Evolutionary conservation across 2,797 vertebrate genomes (phyloP).

Genomic region (Urosaurus nigricauda): DNA sequence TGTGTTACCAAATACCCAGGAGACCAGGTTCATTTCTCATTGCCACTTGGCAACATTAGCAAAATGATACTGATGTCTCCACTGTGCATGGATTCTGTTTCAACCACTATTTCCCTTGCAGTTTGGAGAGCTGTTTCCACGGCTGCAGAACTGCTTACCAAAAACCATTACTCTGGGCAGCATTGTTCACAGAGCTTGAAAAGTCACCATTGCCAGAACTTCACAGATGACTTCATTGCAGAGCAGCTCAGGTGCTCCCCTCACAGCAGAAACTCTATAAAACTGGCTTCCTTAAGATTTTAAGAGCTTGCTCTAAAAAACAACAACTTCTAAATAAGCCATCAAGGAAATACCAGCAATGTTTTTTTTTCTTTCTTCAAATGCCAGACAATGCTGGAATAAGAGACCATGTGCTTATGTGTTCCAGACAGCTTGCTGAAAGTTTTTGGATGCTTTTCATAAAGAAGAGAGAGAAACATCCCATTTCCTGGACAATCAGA

Average conservation of each 20-base stretch:
- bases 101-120: not conserved
- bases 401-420: not conserved
- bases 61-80: not conserved
- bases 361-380: not conserved
- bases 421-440: not conserved
- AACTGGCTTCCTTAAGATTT: not conserved
- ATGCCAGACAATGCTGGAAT: not conserved
- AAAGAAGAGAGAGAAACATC: not conserved
- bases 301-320: not conserved
- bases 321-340: not conserved
- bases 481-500: slow-evolving; percentile 12
- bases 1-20: not conserved
- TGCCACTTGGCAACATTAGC: not conserved
- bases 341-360: not conserved
- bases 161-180: not conserved
- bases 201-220: not conserved
- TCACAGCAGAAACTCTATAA: not conserved
- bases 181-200: not conserved
- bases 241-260: not conserved
- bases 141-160: not conserved
- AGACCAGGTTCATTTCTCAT: not conserved
- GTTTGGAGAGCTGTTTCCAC: not conserved
- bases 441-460: not conserved
- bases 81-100: not conserved
- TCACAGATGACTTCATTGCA: not conserved